Evolutionary conservation across 2,797 vertebrate genomes (phyloP).

Genomic region (Mormyrops attenuatus): DNA sequence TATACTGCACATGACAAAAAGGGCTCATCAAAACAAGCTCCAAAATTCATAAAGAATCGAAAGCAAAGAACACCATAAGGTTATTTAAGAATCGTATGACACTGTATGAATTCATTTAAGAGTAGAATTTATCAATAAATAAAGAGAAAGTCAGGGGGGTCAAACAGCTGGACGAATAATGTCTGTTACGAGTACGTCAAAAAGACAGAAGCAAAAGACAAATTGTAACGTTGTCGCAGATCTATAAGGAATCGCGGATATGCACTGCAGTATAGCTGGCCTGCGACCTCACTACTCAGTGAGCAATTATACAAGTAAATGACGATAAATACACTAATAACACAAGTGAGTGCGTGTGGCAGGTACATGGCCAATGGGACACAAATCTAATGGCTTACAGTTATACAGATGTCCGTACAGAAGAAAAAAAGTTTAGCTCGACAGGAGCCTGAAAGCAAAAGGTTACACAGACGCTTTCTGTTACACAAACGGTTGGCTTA

Average conservation of each 20-base stretch:
- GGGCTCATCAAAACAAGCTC: neutral
- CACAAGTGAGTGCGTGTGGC: neutral
- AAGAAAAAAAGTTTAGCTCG: neutral
- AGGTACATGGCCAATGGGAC: neutral
- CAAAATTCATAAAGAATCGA: neutral
- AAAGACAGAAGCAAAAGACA: neutral
- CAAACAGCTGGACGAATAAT: neutral
- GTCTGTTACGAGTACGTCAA: neutral
- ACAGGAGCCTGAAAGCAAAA: neutral
- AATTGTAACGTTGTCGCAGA: neutral
- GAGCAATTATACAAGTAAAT: neutral
- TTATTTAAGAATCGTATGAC: neutral
- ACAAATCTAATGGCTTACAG: neutral
- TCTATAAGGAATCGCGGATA: neutral
- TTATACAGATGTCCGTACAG: neutral
- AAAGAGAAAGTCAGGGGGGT: neutral
- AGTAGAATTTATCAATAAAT: neutral
- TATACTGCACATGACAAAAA: neutral
- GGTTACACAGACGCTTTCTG: neutral
- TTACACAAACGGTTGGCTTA: neutral
- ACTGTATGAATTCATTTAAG: neutral
- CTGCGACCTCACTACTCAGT: neutral
- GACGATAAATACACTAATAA: neutral
- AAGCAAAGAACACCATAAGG: neutral
- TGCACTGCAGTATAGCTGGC: neutral